Base-by-base conservation (phyloP, 2,113 vertebrate genomes). In the Brachyistius frenatus region DNA sequence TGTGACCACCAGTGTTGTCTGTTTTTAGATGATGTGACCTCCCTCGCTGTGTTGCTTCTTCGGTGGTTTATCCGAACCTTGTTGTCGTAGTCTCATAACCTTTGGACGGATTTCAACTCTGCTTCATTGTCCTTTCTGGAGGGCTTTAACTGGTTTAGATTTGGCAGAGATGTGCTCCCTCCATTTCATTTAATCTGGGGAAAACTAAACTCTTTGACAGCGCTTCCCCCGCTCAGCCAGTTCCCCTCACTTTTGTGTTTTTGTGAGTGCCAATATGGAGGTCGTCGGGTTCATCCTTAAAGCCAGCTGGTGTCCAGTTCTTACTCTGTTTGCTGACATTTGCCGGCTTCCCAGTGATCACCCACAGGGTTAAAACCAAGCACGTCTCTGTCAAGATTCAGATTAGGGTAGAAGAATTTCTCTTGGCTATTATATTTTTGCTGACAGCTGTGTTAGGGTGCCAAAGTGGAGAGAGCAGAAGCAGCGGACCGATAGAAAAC, bases 271-370 rank as follows among this genome's bases (percentile, higher is more conserved):
- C 54, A 46, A 2, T 15, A 0, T 14, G 30, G 52, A 76, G 88
- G 85, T 88, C 23, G 7, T 16, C 5, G 64, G 74, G 86, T 87
- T 88, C 66, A 13, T 23, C 49, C 69, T 39, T 23, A 35, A 9
- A 39, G 52, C 78, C 88, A 78, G 68, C 86, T 63, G 84, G 84
- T 76, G 73, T 76, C 68, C 77, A 54, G 46, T 73, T 66, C 49
- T 68, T 9, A 9, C 55, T 53, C 39, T 54, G 58, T 64, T 76
- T 73, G 50, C 80, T 41, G 79, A 81, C 72, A 55, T 70, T 80
- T 66, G 4, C 73, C 49, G 35, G 58, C 64, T 36, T 69, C 60
- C 65, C 30, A 7, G 32, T 58, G 37, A 71, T 64, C 76, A 50
- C 15, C 63, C 66, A 35, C 55, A 33, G 63, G 65, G 72, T 76